These are phyloP conservation scores for Hyaena hyaena DNA, from an alignment of 2,113 vertebrate genomes.

Conservation along the genomic window DNA sequence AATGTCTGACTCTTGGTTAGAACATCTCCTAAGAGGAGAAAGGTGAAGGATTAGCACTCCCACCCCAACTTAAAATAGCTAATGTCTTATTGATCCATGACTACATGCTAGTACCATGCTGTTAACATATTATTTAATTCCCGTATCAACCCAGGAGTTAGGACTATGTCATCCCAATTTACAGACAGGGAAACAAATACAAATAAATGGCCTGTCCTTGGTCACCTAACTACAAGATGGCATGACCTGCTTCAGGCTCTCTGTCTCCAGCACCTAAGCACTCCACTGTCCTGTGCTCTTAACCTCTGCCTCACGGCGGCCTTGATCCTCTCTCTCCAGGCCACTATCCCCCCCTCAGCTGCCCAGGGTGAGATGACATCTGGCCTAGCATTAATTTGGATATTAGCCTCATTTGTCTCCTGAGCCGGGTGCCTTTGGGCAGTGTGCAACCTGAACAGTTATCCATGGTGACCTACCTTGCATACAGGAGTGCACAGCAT, in stretches of 20 bases:
- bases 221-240: not conserved
- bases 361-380: not conserved
- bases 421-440: not conserved
- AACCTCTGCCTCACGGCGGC: not conserved
- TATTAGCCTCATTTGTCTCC: not conserved
- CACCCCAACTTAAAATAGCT: not conserved
- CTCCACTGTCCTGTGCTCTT: not conserved
- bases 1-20: not conserved
- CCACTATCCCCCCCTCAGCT: not conserved
- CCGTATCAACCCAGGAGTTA: not conserved
- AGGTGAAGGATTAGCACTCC: not conserved
- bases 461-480: not conserved
- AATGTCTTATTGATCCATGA: not conserved
- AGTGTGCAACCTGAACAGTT: not conserved
- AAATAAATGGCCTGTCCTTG: not conserved
- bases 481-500: not conserved
- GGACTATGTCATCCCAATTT: not conserved
- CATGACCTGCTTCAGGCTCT: not conserved
- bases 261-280: not conserved
- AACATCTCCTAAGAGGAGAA: not conserved
- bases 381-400: not conserved
- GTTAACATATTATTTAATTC: not conserved
- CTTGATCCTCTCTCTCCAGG: not conserved
- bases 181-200: not conserved
- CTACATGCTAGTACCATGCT: not conserved